A percentile compares a stretch with the other conserved stretches of the same genome.
These are phyloP conservation scores for Umimayanthus kanabou DNA, from an alignment of 92 coral and sea anemone genomes.

Conservation along the genomic window DNA sequence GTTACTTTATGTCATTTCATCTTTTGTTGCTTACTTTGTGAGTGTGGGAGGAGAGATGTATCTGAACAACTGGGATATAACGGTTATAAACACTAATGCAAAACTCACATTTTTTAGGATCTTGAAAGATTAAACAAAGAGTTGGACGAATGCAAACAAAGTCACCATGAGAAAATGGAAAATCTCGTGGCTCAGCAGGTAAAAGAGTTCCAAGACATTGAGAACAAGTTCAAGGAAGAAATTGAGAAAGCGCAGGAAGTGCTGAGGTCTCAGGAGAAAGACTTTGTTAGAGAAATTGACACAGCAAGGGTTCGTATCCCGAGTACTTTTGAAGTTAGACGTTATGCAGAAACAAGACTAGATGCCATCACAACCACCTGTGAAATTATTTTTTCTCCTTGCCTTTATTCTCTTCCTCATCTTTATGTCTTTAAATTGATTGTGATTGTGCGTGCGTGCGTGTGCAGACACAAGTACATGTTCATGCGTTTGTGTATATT, in stretches of 20 bases:
- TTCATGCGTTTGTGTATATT: neutral
- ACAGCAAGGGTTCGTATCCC: constrained; percentile 58
- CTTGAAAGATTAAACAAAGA: constrained; percentile 68
- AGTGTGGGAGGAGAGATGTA: neutral
- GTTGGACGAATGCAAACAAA: constrained; percentile 58
- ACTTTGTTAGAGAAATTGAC: constrained; percentile 60
- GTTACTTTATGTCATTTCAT: no score
- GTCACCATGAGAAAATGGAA: constrained; percentile 62
- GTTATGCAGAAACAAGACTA: neutral
- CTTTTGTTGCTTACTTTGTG: neutral
- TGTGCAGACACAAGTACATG: no score
- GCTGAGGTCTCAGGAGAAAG: constrained; percentile 64
- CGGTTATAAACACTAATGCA: neutral
- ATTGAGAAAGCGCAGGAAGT: constrained; percentile 65
- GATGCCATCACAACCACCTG: neutral
- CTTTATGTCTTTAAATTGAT: no score
- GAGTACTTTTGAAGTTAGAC: neutral
- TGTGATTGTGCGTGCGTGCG: no score
- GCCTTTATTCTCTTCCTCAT: no score
- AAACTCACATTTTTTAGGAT: constrained; percentile 52
- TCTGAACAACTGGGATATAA: neutral
- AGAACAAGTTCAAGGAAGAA: constrained; percentile 69
- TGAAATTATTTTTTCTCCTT: neutral
- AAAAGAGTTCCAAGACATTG: constrained; percentile 59
- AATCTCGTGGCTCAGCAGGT: constrained; percentile 61